Evolutionary conservation across 1,140 invertebrate genomes (phyloP).

Genomic region (Cotesia typhae): DNA sequence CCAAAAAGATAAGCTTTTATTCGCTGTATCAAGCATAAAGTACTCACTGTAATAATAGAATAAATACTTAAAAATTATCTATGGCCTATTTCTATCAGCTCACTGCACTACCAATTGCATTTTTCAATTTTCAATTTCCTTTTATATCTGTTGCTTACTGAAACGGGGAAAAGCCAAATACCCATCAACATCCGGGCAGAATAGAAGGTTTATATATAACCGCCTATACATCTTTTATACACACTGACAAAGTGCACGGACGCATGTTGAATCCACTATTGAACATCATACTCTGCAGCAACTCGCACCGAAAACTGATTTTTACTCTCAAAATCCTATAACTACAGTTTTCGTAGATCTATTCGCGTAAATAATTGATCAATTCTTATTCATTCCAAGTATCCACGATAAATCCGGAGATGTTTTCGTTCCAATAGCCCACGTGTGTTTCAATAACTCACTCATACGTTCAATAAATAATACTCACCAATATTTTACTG

Average conservation of each 20-base stretch:
- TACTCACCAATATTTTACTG: constrained; percentile 12
- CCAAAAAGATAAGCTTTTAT: too few species aligned
- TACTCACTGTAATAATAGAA: background rate
- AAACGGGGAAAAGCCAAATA: constrained; percentile 16
- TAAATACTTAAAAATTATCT: constrained; percentile 8
- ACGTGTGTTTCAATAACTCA: constrained; percentile 23
- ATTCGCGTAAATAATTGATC: constrained; percentile 19
- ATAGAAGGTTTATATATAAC: background rate
- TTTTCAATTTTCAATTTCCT: constrained; percentile 25
- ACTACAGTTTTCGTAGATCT: constrained; percentile 7
- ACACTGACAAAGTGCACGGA: constrained; percentile 20
- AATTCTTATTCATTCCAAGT: constrained; percentile 21
- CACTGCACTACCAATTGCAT: constrained; percentile 18
- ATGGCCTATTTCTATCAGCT: constrained; percentile 1
- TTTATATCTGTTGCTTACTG: background rate
- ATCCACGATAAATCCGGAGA: constrained; percentile 18
- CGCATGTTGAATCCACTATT: constrained; percentile 15
- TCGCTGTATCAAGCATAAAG: too few species aligned
- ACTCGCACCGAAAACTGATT: constrained; percentile 8
- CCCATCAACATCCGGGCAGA: constrained; percentile 10
- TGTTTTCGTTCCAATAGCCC: constrained; percentile 19
- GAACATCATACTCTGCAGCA: constrained; percentile 7
- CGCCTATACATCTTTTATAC: background rate
- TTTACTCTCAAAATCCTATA: constrained; percentile 8
- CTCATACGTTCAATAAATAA: background rate